phyloP scores from a whole-genome alignment of 2,797 vertebrate species.

The Cynodonichthys magdalenae region DNA sequence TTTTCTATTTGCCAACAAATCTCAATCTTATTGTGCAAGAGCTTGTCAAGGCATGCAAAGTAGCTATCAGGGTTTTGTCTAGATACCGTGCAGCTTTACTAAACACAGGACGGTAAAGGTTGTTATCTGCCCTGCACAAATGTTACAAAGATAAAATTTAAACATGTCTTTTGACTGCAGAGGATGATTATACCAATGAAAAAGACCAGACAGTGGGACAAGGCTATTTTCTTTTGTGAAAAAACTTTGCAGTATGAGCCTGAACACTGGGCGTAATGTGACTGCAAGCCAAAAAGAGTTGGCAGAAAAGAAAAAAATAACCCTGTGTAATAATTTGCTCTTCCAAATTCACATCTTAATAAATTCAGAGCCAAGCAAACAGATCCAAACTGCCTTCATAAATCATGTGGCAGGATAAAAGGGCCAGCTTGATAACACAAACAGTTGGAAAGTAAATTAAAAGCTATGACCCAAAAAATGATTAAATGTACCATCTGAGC shows the following conservation, averaged over 20 bases:
- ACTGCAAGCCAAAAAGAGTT: constrained; percentile 49
- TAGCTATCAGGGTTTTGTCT: constrained; percentile 16
- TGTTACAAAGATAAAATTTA: neutral
- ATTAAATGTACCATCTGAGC: constrained; percentile 63
- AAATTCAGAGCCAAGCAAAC: constrained; percentile 40
- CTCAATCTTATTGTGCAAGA: constrained; percentile 63
- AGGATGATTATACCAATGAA: constrained; percentile 19
- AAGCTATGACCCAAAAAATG: constrained; percentile 18
- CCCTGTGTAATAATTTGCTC: constrained; percentile 48
- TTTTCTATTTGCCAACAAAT: constrained; percentile 59
- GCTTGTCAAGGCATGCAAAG: constrained; percentile 62
- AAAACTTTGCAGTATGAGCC: constrained; percentile 65
- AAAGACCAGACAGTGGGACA: constrained; percentile 35
- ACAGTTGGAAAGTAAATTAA: constrained; percentile 29
- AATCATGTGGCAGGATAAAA: constrained; percentile 11
- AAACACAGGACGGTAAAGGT: constrained; percentile 23
- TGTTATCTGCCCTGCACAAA: constrained; percentile 13
- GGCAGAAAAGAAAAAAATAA: constrained; percentile 37
- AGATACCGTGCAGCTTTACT: constrained; percentile 16
- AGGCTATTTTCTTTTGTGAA: constrained; percentile 43
- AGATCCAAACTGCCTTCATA: constrained; percentile 27
- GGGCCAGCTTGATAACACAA: constrained; percentile 37
- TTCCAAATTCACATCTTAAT: constrained; percentile 29
- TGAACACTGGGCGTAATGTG: constrained; percentile 58
- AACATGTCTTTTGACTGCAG: constrained; percentile 6